Conservation (phyloP, 2,797 vertebrate genomes). For the Lacerta bilineata region DNA sequence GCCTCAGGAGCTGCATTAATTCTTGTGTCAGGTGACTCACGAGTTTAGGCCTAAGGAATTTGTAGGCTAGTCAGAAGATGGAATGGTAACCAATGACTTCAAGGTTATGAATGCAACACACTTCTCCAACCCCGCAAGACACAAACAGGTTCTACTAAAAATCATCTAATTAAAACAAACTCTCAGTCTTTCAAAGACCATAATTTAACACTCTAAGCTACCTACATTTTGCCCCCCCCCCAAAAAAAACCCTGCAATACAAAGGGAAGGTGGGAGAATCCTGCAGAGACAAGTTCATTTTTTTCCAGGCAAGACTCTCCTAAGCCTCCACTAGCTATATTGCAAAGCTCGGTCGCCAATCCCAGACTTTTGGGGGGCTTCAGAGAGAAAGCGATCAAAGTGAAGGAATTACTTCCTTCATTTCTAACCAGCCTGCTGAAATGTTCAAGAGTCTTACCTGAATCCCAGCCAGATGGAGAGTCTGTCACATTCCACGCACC, state of each 20-base stretch:
- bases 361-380: conserved; percentile 35
- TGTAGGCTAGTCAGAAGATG: conserved; percentile 20
- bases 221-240: conserved; percentile 19
- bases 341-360: conserved; percentile 61
- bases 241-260: background rate
- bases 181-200: conserved; percentile 51
- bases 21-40: background rate
- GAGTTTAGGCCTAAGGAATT: conserved; percentile 26
- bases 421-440: conserved; percentile 64
- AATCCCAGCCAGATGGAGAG: conserved; percentile 57
- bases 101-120: conserved; percentile 8
- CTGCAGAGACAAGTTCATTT: background rate
- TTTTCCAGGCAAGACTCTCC: conserved; percentile 43
- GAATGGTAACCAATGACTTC: background rate
- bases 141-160: background rate
- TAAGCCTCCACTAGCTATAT: conserved; percentile 52
- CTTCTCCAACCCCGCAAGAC: background rate
- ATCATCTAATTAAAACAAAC: conserved; percentile 58
- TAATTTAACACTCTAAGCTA: conserved; percentile 47
- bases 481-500: conserved; percentile 24
- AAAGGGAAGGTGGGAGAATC: background rate
- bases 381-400: conserved; percentile 66
- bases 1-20: conserved; percentile 25
- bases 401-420: conserved; percentile 67
- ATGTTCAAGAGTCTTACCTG: conserved; percentile 66